Conservation (phyloP, 2,113 vertebrate genomes). For the Microtus pennsylvanicus region DNA sequence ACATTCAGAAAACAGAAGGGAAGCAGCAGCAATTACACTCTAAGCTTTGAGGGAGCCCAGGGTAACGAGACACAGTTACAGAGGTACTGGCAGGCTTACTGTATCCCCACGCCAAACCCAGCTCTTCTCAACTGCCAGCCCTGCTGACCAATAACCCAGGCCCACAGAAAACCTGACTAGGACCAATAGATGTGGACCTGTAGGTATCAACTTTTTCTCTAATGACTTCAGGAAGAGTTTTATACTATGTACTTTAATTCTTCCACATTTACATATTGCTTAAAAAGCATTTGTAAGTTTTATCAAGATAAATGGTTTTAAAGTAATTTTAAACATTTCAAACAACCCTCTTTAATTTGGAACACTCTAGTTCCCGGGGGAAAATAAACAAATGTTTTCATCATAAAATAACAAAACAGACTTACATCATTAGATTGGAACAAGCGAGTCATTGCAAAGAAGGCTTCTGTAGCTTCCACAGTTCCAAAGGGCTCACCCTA, state of each 20-base stretch:
- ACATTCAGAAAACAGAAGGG: background rate
- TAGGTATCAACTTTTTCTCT: background rate
- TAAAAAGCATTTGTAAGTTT: constrained; percentile 30
- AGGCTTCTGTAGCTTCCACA: constrained; percentile 97
- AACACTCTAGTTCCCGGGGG: background rate
- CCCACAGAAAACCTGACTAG: background rate
- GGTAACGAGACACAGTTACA: background rate
- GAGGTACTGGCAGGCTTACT: background rate
- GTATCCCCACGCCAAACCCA: background rate
- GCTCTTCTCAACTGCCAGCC: background rate
- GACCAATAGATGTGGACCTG: background rate
- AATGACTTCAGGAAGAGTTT: background rate
- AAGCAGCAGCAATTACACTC: background rate
- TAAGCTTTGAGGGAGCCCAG: background rate
- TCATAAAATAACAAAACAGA: constrained; percentile 14
- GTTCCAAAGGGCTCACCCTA: constrained; percentile 99
- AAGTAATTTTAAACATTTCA: constrained; percentile 62
- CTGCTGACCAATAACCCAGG: background rate
- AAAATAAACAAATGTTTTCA: constrained; percentile 14
- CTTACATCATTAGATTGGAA: constrained; percentile 99
- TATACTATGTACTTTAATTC: background rate
- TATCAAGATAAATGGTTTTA: constrained; percentile 31
- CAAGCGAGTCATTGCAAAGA: constrained; percentile 98
- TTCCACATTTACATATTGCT: background rate
- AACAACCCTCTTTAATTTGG: background rate